Evolutionary conservation across 2,797 vertebrate species (phyloP).

Genomic region (Spinus olivaceus): DNA sequence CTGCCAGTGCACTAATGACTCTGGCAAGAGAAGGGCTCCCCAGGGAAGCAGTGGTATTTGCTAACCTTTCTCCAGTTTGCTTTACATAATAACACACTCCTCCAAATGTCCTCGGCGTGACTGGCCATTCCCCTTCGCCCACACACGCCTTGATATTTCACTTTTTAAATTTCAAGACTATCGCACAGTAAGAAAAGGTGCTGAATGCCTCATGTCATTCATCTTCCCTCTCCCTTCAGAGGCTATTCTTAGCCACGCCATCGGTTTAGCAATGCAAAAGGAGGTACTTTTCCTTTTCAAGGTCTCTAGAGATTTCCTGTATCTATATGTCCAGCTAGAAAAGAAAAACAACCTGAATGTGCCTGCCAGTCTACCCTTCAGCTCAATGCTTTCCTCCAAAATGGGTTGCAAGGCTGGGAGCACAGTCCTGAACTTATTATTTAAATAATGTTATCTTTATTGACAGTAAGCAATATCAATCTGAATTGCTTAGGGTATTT

Average conservation of each 20-base stretch:
- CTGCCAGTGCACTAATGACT: conserved; percentile 14
- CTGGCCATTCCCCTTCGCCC: neutral
- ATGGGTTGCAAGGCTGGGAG: neutral
- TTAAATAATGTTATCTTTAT: conserved; percentile 57
- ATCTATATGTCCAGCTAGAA: conserved; percentile 32
- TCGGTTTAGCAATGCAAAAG: conserved; percentile 33
- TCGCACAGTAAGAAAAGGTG: neutral
- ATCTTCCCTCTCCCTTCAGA: neutral
- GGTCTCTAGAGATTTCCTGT: conserved; percentile 39
- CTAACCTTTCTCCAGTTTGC: neutral
- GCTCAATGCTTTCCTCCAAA: neutral
- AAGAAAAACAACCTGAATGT: neutral
- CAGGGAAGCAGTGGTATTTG: conserved; percentile 19
- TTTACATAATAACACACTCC: conserved; percentile 28
- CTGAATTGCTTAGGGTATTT: neutral
- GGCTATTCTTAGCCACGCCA: conserved; percentile 43
- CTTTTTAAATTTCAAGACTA: neutral
- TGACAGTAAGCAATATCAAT: conserved; percentile 30
- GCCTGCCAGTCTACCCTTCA: neutral
- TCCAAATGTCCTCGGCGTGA: neutral
- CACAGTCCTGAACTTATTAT: conserved; percentile 54
- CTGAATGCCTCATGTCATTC: neutral
- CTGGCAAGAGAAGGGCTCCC: conserved; percentile 51
- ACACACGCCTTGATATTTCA: neutral
- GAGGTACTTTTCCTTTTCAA: conserved; percentile 23